A percentile compares a stretch with the other conserved stretches of the same genome.
These are phyloP conservation scores for Lophura nycthemera DNA, from an alignment of 2,113 vertebrate species.

Conservation along the genomic window DNA sequence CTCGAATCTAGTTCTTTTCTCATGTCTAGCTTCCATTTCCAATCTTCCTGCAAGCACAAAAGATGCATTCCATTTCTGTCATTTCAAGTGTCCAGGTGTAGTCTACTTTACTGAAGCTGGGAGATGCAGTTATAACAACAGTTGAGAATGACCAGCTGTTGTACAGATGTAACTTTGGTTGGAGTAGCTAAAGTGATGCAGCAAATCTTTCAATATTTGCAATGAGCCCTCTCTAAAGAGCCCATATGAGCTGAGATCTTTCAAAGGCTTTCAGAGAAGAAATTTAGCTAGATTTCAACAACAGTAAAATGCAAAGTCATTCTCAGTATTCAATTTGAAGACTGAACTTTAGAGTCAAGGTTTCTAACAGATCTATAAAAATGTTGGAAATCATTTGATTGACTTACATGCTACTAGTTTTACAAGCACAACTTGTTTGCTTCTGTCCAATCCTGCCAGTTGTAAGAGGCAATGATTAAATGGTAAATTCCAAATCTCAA, in stretches of 20 bases:
- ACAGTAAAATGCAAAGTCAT: background rate
- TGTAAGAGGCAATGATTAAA: background rate
- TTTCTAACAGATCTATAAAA: background rate
- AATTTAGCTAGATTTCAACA: background rate
- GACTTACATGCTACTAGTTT: background rate
- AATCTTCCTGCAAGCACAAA: background rate
- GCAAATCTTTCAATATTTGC: background rate
- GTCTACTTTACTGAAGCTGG: background rate
- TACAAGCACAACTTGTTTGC: background rate
- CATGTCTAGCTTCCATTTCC: background rate
- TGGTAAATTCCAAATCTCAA: background rate
- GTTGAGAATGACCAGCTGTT: background rate
- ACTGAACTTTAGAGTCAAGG: background rate
- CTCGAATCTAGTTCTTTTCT: background rate
- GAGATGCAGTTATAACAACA: background rate
- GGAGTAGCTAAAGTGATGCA: background rate
- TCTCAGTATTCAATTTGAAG: background rate
- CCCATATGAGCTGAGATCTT: background rate
- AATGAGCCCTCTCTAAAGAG: background rate
- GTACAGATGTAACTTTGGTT: background rate
- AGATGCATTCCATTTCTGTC: background rate
- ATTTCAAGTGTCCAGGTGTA: background rate
- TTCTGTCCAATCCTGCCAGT: background rate
- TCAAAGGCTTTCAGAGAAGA: background rate
- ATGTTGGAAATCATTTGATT: background rate